Evolutionary conservation across 2,888 invertebrate species (phyloP).

Genomic region (Amblyjoppa proteus): DNA sequence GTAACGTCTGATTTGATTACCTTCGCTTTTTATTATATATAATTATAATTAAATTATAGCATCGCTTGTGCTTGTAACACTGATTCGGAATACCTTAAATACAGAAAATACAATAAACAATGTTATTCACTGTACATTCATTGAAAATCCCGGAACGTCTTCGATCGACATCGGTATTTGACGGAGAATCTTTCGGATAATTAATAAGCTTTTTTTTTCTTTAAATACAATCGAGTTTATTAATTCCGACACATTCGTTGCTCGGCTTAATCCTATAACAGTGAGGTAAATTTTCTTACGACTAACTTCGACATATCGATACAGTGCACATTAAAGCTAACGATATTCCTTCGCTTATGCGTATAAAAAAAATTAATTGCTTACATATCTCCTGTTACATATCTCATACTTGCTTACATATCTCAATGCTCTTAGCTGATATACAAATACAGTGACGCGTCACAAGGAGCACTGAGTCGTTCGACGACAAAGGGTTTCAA

Average conservation of each 20-base stretch:
- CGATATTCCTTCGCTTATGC: background rate
- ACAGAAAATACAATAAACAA: slow-evolving; percentile 78
- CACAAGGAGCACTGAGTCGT: background rate
- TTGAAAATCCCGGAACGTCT: slow-evolving; percentile 45
- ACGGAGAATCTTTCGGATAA: background rate
- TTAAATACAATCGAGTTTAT: background rate
- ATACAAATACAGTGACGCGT: background rate
- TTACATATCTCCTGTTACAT: background rate
- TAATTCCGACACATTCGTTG: background rate
- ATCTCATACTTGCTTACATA: background rate
- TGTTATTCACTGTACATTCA: slow-evolving; percentile 71
- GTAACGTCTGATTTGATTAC: slow-evolving; percentile 79
- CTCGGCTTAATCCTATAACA: background rate
- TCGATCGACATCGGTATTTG: background rate
- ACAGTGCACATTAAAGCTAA: background rate
- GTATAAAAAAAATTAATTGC: background rate
- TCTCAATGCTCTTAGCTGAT: background rate
- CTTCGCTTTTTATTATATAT: slow-evolving; percentile 79
- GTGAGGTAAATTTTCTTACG: slow-evolving; percentile 7
- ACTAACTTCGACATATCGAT: background rate
- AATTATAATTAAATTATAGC: slow-evolving; percentile 77
- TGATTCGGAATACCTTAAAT: slow-evolving; percentile 80
- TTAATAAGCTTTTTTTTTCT: background rate
- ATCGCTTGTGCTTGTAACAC: slow-evolving; percentile 80
- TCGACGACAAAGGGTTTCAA: background rate